These are phyloP conservation scores for Acropternis orthonyx DNA, from an alignment of 2,797 vertebrate species.

Conservation along the genomic window DNA sequence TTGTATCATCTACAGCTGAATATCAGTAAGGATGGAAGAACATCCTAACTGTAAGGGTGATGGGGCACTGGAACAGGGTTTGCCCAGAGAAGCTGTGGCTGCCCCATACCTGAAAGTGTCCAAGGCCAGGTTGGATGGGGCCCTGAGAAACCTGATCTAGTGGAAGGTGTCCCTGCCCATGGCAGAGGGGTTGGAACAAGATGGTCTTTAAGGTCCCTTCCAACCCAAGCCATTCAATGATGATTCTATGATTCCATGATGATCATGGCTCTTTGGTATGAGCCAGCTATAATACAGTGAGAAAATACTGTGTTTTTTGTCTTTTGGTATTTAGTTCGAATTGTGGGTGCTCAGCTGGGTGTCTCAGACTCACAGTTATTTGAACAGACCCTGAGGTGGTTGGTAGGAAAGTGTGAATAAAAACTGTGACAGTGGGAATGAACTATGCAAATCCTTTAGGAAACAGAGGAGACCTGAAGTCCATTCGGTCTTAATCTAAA, in stretches of 20 bases:
- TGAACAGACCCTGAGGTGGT: not conserved
- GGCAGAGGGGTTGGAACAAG: not conserved
- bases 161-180: not conserved
- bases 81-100: not conserved
- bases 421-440: not conserved
- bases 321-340: not conserved
- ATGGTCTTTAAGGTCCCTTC: not conserved
- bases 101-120: not conserved
- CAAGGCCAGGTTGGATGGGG: not conserved
- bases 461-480: not conserved
- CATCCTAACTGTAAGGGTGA: not conserved
- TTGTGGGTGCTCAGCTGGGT: not conserved
- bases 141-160: fast-evolving
- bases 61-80: fast-evolving
- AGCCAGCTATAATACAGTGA: not conserved
- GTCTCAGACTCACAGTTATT: not conserved
- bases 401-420: not conserved
- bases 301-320: not conserved
- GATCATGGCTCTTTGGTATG: not conserved
- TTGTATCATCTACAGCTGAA: not conserved
- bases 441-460: not conserved
- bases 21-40: not conserved
- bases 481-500: not conserved
- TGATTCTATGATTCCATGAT: not conserved
- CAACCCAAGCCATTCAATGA: not conserved